phyloP scores from a whole-genome alignment of 92 coral and sea anemone species.

The Desmophyllum pertusum region DNA sequence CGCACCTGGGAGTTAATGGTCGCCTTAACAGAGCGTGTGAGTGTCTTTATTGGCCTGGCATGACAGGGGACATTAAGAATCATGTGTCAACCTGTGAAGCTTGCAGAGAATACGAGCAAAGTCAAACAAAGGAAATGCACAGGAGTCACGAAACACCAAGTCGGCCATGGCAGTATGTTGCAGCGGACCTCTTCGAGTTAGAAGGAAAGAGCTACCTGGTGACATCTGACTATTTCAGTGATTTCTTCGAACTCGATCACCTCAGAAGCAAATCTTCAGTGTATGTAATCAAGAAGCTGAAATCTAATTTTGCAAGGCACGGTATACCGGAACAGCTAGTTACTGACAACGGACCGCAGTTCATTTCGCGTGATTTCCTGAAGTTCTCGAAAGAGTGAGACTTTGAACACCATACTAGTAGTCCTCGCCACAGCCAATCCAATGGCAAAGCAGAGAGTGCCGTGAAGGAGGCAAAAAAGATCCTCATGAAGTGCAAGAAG shows the following conservation, averaged over 20 bases:
- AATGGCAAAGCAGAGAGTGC: slow-evolving; percentile 51
- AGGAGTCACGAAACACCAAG: neutral
- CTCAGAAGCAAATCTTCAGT: slow-evolving; percentile 5
- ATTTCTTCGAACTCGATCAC: slow-evolving; percentile 23
- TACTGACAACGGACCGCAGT: slow-evolving; percentile 31
- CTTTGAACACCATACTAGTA: slow-evolving; percentile 38
- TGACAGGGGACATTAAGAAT: too few relatives aligned
- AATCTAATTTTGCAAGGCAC: slow-evolving; percentile 22
- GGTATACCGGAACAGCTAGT: slow-evolving; percentile 18
- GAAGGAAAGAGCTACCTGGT: slow-evolving; percentile 24
- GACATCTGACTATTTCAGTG: slow-evolving; percentile 20
- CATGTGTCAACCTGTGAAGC: too few relatives aligned
- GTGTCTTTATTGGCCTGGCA: too few relatives aligned
- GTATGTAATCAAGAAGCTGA: slow-evolving; percentile 12
- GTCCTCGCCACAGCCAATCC: slow-evolving; percentile 8
- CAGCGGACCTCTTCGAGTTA: slow-evolving; percentile 30
- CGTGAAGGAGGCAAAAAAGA: slow-evolving; percentile 17
- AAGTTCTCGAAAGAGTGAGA: slow-evolving; percentile 47
- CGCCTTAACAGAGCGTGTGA: too few relatives aligned
- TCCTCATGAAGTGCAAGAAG: slow-evolving; percentile 16
- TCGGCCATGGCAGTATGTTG: slow-evolving; percentile 13
- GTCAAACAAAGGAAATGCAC: slow-evolving; percentile 42
- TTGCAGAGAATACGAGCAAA: slow-evolving; percentile 35
- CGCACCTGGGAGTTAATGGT: too few relatives aligned
- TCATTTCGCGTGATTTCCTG: neutral